A percentile compares a stretch with the other conserved stretches of the same genome.
Conservation (phyloP, 1,140 invertebrate genomes). For the Bombus terrestris region DNA sequence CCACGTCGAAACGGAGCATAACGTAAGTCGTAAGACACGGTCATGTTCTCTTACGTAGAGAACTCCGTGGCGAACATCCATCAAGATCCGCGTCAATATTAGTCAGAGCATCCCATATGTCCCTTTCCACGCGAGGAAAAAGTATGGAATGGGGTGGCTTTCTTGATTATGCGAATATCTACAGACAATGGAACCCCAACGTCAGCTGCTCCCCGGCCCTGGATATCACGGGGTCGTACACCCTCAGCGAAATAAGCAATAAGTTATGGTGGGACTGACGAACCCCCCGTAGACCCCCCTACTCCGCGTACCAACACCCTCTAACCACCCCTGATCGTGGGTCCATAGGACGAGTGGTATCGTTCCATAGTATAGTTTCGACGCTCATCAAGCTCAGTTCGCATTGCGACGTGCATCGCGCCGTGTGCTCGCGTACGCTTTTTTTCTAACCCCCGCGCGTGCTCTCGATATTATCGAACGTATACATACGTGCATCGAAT, state of each 20-base stretch:
- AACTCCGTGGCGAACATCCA: constrained; percentile 37
- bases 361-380: constrained; percentile 67
- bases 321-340: constrained; percentile 50
- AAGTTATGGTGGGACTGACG: constrained; percentile 79
- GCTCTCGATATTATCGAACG: constrained; percentile 35
- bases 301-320: constrained; percentile 27
- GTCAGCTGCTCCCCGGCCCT: constrained; percentile 78
- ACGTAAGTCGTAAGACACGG: background rate
- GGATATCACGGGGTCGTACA: constrained; percentile 60
- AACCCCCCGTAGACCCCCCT: constrained; percentile 49
- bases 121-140: constrained; percentile 49
- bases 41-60: no score
- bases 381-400: constrained; percentile 71
- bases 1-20: background rate
- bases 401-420: constrained; percentile 67
- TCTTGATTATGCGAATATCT: constrained; percentile 81
- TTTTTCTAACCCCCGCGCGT: constrained; percentile 1
- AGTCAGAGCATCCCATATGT: constrained; percentile 61
- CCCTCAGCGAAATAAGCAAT: constrained; percentile 80
- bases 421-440: constrained; percentile 37
- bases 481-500: background rate
- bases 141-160: constrained; percentile 51
- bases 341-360: constrained; percentile 63
- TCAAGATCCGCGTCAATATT: constrained; percentile 55
- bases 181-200: constrained; percentile 76